These are phyloP conservation scores for Damaliscus lunatus DNA, from an alignment of 2,113 vertebrate genomes.

Conservation along the genomic window DNA sequence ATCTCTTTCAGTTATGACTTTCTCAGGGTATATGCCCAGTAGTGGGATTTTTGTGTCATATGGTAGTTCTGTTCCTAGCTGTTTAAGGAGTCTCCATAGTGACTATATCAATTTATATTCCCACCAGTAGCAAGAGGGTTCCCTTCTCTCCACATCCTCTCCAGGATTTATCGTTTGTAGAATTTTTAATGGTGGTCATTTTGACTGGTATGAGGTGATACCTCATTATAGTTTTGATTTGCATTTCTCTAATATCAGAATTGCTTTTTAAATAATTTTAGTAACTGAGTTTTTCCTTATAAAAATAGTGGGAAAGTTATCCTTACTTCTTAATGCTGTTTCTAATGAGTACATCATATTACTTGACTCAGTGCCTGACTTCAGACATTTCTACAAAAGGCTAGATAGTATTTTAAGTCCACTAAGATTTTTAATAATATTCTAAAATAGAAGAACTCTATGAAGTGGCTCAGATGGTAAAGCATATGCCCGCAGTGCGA, in stretches of 20 bases:
- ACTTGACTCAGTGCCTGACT: background rate
- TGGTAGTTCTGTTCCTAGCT: background rate
- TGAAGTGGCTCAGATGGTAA: background rate
- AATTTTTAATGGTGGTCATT: background rate
- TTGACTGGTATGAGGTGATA: background rate
- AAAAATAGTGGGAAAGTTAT: background rate
- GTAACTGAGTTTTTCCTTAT: background rate
- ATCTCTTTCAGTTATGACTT: background rate
- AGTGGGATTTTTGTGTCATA: background rate
- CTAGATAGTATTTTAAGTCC: background rate
- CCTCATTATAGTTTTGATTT: background rate
- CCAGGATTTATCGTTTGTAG: background rate
- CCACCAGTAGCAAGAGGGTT: background rate
- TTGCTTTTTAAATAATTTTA: background rate
- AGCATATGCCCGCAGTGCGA: no score
- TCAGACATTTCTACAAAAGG: background rate
- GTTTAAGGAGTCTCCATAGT: background rate
- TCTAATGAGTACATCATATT: background rate
- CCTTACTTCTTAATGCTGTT: background rate
- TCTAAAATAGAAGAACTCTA: background rate
- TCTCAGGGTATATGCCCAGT: background rate
- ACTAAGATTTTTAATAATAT: background rate
- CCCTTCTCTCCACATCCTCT: background rate
- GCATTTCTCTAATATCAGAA: background rate
- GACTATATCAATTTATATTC: background rate